Evolutionary conservation across 1,140 invertebrate species (phyloP).

Genomic region (Zaprionus lachaisei): DNA sequence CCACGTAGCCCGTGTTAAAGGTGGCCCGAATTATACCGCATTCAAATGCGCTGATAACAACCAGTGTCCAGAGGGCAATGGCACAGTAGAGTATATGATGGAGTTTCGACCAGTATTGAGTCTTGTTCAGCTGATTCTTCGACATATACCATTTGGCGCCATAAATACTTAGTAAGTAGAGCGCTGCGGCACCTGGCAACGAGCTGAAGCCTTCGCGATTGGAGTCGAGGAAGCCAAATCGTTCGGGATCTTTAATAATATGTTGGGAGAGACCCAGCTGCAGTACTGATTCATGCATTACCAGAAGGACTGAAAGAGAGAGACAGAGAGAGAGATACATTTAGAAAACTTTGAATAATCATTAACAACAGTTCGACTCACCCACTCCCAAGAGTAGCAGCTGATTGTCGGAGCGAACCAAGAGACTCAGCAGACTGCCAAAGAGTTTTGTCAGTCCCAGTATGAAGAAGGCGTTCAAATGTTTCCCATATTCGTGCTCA

Average conservation of each 20-base stretch:
- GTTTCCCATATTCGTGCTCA: conserved; percentile 95
- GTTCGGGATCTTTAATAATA: conserved; percentile 87
- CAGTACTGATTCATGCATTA: conserved; percentile 90
- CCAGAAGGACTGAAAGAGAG: conserved; percentile 84
- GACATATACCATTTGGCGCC: conserved; percentile 81
- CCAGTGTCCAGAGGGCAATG: conserved; percentile 32
- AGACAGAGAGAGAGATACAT: too few relatives aligned
- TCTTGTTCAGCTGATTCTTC: conserved; percentile 27
- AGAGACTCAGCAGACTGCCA: conserved; percentile 83
- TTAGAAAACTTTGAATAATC: background rate
- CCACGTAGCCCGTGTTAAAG: conserved; percentile 60
- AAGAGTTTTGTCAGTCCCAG: conserved; percentile 93
- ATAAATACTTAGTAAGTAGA: conserved; percentile 91
- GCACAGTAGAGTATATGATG: conserved; percentile 17
- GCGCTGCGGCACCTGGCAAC: conserved; percentile 91
- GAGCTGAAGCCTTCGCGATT: conserved; percentile 97
- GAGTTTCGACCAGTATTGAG: conserved; percentile 36
- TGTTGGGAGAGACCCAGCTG: conserved; percentile 88
- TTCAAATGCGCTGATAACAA: conserved; percentile 18
- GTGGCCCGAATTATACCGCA: conserved; percentile 61
- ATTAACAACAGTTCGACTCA: conserved; percentile 62
- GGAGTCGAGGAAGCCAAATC: conserved; percentile 89
- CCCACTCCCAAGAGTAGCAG: conserved; percentile 53
- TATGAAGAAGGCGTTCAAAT: conserved; percentile 99
- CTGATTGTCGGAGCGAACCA: conserved; percentile 37